Base-by-base conservation (phyloP, 2,888 invertebrate genomes). In the Sphaeridia pumilis region DNA sequence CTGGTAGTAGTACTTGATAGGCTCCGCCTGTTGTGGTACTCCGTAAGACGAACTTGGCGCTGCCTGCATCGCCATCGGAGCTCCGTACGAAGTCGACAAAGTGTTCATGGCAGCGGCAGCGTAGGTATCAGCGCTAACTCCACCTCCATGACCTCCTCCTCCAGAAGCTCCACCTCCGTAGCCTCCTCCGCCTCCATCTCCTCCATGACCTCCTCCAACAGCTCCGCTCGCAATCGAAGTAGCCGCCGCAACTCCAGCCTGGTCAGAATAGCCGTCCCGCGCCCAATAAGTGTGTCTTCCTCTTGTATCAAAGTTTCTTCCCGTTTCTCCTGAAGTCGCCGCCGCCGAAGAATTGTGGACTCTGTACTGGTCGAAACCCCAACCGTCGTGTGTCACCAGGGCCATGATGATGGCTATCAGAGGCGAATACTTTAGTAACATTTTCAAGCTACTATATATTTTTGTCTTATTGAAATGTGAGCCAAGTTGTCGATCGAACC, bases 1-100 rank as follows among this genome's bases (percentile, higher is more conserved):
- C 27, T 51, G 51, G 26, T 51, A 51, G 45, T 45, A 45, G 22
- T 31, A 51, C 17, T 31, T 34, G 45, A 51, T 44, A n/a, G 51
- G 51, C 35, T 50, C 44, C 2, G 51, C 28, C n/a, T n/a, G n/a
- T n/a, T n/a, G n/a, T 21, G 35, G 34, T 10, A 49, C 51, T 34
- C 51, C 51, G 22, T 51, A 51, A 7, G 35, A 24, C 2, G 51
- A 25, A n/a, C n/a, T n/a, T 2, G 51, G 45, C 4, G 45, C 36
- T 22, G 35, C 25, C 17, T 35, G 45, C 7, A 36, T 45, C 17
- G 20, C 38, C 31, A 31, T 31, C 17, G 51, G 51, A 4, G 51
- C 51, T 26, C 51, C 51, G 26, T 51, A 51, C 12, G 10, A 17
- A 5, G 38, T 38, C 3, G 51, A 34, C 4, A 38, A 25, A 17